These are phyloP conservation scores for Rhea pennata DNA, from an alignment of 2,113 vertebrate species.

Conservation along the genomic window DNA sequence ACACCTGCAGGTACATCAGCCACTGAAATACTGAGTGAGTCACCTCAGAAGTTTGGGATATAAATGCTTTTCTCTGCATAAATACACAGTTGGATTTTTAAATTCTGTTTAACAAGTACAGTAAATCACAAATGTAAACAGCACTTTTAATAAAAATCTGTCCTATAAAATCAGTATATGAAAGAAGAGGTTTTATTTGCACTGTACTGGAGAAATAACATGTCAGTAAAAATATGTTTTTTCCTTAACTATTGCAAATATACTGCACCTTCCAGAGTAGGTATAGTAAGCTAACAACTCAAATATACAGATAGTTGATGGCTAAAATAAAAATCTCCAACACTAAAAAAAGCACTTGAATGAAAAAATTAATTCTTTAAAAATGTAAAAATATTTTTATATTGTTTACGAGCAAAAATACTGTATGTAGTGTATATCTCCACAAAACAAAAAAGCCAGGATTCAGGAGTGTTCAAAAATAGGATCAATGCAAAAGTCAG, in stretches of 20 bases:
- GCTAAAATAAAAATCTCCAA: not conserved
- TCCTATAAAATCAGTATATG: not conserved
- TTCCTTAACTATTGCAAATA: conserved; percentile 12
- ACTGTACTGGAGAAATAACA: not conserved
- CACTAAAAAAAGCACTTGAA: not conserved
- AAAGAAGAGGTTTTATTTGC: conserved; percentile 20
- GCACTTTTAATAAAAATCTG: conserved; percentile 21
- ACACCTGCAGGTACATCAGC: not conserved
- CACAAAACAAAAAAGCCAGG: not conserved
- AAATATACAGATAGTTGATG: not conserved
- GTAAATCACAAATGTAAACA: conserved; percentile 9
- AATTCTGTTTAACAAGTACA: not conserved
- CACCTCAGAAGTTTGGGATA: not conserved
- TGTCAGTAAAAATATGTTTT: conserved; percentile 12
- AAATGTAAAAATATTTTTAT: not conserved
- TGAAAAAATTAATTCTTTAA: not conserved
- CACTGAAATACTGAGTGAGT: not conserved
- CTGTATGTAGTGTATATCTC: not conserved
- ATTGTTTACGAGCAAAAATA: not conserved
- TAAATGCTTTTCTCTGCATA: not conserved
- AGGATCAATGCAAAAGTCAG: not conserved
- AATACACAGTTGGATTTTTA: not conserved
- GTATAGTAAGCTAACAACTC: not conserved
- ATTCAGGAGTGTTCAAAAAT: not conserved
- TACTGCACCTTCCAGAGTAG: not conserved